Evolutionary conservation across 2,113 vertebrate species (phyloP).

Genomic region (Platanista minor): DNA sequence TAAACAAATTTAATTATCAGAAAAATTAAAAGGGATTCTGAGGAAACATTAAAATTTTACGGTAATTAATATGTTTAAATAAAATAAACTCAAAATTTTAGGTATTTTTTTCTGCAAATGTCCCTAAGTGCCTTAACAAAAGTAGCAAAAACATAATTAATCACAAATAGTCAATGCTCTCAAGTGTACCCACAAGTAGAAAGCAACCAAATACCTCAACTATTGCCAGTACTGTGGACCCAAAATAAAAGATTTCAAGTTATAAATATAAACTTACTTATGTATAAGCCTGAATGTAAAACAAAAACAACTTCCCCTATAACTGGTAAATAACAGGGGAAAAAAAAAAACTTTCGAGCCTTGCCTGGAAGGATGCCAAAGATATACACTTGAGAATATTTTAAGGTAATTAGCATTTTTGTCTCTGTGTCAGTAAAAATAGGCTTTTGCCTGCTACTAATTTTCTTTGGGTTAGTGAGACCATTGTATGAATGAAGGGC

Average conservation of each 20-base stretch:
- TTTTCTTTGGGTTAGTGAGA: conserved; percentile 76
- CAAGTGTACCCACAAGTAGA: neutral
- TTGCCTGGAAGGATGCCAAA: conserved; percentile 70
- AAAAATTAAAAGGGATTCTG: conserved; percentile 17
- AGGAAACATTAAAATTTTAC: neutral
- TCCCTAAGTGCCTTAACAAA: neutral
- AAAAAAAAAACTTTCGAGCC: conserved; percentile 42
- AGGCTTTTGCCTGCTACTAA: conserved; percentile 75
- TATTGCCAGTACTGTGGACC: neutral
- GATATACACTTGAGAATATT: conserved; percentile 75
- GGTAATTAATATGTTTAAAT: neutral
- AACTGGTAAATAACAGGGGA: conserved; percentile 36
- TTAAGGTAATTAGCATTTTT: conserved; percentile 79
- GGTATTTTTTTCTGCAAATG: neutral
- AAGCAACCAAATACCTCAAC: neutral
- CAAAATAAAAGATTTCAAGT: conserved; percentile 35
- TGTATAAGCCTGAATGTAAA: conserved; percentile 19
- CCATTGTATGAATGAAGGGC: conserved; percentile 70
- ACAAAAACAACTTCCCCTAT: conserved; percentile 31
- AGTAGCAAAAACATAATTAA: neutral
- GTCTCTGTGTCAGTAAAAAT: conserved; percentile 75
- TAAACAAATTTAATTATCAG: conserved; percentile 6
- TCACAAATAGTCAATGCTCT: conserved; percentile 7
- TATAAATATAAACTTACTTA: conserved; percentile 23
- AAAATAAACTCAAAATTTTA: conserved; percentile 21